Evolutionary conservation across 2,797 vertebrate genomes (phyloP).

Genomic region (Mycteria americana): DNA sequence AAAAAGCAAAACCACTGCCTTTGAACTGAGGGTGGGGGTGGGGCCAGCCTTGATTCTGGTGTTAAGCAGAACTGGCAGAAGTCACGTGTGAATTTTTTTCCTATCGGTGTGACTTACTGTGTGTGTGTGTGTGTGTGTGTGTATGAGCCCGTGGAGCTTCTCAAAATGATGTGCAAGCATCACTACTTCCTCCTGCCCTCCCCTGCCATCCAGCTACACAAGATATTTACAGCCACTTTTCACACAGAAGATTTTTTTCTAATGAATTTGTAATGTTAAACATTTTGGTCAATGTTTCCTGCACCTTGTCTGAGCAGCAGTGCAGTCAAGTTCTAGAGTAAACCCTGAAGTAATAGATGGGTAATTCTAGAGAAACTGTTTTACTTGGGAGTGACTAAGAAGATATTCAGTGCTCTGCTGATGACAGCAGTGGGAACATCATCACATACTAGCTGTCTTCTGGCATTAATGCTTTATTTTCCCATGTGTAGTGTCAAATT

Average conservation of each 20-base stretch:
- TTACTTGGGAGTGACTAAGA: neutral
- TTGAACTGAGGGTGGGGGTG: neutral
- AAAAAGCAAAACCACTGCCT: neutral
- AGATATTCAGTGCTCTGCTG: neutral
- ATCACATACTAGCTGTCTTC: neutral
- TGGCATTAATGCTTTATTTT: neutral
- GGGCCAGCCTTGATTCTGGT: neutral
- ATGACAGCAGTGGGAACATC: neutral
- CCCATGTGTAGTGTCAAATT: neutral
- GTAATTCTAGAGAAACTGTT: neutral
- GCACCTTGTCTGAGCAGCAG: neutral
- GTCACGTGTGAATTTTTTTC: neutral
- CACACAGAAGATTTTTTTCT: neutral
- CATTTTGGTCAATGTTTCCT: neutral
- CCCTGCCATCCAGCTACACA: fast-evolving
- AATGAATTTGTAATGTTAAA: neutral
- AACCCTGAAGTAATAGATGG: neutral
- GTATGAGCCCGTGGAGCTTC: neutral
- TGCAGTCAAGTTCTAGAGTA: neutral
- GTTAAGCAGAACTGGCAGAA: neutral
- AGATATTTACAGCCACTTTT: neutral
- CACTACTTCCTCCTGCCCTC: neutral
- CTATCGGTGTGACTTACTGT: neutral
- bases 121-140: no score
- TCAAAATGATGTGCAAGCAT: neutral